A percentile compares a stretch with the other conserved stretches of the same genome.
Evolutionary conservation across 2,797 vertebrate genomes (phyloP).

Genomic region (Eulemur rubriventer): DNA sequence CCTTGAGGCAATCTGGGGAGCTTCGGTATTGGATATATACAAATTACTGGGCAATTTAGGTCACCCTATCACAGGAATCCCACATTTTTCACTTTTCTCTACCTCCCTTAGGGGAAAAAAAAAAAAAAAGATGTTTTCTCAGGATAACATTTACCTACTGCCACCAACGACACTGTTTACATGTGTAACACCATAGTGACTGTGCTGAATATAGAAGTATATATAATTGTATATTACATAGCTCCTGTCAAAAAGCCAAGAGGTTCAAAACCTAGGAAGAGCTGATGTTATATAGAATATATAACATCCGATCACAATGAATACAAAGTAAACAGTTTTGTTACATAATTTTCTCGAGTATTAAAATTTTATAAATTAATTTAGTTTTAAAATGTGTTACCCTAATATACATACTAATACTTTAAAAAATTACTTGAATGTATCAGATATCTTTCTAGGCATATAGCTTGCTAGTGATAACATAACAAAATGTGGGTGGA

Average conservation of each 20-base stretch:
- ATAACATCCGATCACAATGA: neutral
- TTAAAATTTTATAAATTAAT: neutral
- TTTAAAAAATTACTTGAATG: neutral
- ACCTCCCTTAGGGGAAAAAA: neutral
- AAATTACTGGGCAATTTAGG: neutral
- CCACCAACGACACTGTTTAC: neutral
- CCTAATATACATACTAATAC: neutral
- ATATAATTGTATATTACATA: neutral
- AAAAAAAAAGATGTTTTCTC: neutral
- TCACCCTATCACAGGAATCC: neutral
- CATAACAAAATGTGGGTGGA: neutral
- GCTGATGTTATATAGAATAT: neutral
- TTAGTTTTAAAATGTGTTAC: neutral
- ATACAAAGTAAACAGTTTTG: neutral
- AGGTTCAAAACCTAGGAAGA: neutral
- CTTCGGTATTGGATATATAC: neutral
- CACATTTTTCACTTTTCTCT: neutral
- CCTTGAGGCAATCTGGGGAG: neutral
- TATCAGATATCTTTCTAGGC: neutral
- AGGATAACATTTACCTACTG: neutral
- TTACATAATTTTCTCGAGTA: neutral
- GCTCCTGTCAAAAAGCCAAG: neutral
- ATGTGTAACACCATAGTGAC: neutral
- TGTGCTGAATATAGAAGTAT: neutral
- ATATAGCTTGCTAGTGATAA: neutral